A percentile compares a stretch with the other conserved stretches of the same genome.
phyloP scores from a whole-genome alignment of 1,140 invertebrate genomes.

The Dendrolimus kikuchii region DNA sequence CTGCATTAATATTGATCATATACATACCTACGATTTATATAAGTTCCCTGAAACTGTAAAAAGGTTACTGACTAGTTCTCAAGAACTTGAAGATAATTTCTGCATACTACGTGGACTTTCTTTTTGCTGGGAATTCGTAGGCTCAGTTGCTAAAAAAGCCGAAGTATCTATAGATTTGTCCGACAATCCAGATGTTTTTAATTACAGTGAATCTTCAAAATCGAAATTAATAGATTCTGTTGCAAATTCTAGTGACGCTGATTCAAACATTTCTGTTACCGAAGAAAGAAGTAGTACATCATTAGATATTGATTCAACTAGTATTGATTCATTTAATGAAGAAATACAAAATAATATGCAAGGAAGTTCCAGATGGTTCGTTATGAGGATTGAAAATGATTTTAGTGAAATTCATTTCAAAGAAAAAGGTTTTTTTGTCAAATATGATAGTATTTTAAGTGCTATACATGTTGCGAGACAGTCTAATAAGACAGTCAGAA shows the following conservation, averaged over 20 bases:
- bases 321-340: neutral
- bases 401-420: slow-evolving; percentile 55
- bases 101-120: slow-evolving; percentile 51
- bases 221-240: no score
- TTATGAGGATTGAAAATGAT: slow-evolving; percentile 61
- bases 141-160: slow-evolving; percentile 43
- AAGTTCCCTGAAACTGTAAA: slow-evolving; percentile 50
- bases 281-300: neutral
- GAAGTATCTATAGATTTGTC: slow-evolving; percentile 8
- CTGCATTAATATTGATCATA: slow-evolving; percentile 51
- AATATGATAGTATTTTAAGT: slow-evolving; percentile 48
- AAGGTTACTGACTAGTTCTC: slow-evolving; percentile 46
- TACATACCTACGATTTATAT: slow-evolving; percentile 36
- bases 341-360: slow-evolving; percentile 1
- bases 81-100: slow-evolving; percentile 45
- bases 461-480: slow-evolving; percentile 45
- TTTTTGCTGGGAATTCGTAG: slow-evolving; percentile 54
- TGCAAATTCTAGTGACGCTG: no score
- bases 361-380: slow-evolving; percentile 52
- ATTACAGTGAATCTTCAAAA: no score
- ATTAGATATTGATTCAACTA: neutral
- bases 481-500: slow-evolving; percentile 50
- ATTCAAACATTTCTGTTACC: no score
- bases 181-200: neutral
- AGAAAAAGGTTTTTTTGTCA: slow-evolving; percentile 58